phyloP scores from a whole-genome alignment of 1,140 invertebrate genomes.

The Cherax quadricarinatus region DNA sequence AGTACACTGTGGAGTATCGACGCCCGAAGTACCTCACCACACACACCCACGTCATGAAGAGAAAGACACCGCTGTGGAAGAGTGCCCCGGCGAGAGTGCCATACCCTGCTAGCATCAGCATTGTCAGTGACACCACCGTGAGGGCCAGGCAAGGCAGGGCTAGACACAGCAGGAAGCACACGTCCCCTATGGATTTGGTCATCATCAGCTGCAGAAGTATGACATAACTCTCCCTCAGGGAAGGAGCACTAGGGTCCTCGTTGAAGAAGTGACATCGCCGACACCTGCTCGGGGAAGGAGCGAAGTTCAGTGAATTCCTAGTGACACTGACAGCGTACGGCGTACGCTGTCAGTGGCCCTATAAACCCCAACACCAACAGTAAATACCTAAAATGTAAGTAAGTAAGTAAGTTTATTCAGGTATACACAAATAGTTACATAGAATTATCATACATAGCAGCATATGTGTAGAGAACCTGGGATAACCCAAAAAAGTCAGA shows the following conservation, averaged over 20 bases:
- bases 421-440: too few species aligned
- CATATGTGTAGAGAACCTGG: too few species aligned
- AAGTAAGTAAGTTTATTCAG: too few species aligned
- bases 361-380: too few species aligned
- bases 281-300: constrained; percentile 1
- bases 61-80: constrained; percentile 1
- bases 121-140: constrained; percentile 14
- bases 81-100: neutral
- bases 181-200: constrained; percentile 11
- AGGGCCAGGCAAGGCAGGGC: constrained; percentile 21
- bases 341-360: too few species aligned
- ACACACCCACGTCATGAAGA: constrained; percentile 6
- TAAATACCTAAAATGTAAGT: too few species aligned
- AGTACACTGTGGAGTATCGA: neutral
- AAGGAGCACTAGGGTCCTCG: constrained; percentile 47
- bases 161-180: constrained; percentile 41
- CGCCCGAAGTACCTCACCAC: constrained; percentile 15
- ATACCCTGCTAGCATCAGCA: constrained; percentile 17
- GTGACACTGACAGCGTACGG: too few species aligned
- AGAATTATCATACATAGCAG: too few species aligned
- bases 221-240: constrained; percentile 41
- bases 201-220: constrained; percentile 44
- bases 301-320: too few species aligned
- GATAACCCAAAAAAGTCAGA: too few species aligned
- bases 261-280: constrained; percentile 33